Evolutionary conservation across 2,113 vertebrate genomes (phyloP).

Genomic region (Laticauda colubrina): DNA sequence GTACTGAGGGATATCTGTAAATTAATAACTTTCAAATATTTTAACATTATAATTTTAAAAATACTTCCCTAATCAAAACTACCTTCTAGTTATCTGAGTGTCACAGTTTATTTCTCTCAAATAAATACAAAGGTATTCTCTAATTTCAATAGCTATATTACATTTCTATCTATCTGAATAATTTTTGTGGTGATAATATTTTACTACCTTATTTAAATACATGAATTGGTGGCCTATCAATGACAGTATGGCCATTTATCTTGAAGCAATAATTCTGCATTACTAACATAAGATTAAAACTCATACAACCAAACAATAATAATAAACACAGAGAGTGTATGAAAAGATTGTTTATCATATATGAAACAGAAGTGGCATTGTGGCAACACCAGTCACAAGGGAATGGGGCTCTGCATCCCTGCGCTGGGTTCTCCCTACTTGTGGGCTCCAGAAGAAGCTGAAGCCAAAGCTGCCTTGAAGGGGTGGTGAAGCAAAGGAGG

Average conservation of each 20-base stretch:
- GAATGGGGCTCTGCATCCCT: no score
- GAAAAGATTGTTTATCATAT: background rate
- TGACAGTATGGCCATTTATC: background rate
- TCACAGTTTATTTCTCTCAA: background rate
- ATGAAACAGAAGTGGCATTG: no score
- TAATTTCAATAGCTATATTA: slow-evolving; percentile 8
- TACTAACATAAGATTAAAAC: background rate
- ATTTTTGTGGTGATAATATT: background rate
- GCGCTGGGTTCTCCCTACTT: no score
- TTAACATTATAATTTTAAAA: background rate
- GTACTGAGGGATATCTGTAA: background rate
- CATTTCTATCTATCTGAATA: background rate
- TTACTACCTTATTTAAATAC: slow-evolving; percentile 15
- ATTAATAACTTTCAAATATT: background rate
- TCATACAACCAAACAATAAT: background rate
- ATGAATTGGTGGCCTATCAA: background rate
- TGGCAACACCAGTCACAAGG: no score
- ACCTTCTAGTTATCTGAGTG: background rate
- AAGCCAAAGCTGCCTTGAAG: no score
- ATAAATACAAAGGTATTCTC: background rate
- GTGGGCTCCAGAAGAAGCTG: no score
- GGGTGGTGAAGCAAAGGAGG: no score
- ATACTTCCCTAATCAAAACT: background rate
- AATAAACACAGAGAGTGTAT: no score
- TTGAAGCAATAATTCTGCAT: background rate